Base-by-base conservation (phyloP, 2,888 invertebrate species). In the Rotaria socialis region DNA sequence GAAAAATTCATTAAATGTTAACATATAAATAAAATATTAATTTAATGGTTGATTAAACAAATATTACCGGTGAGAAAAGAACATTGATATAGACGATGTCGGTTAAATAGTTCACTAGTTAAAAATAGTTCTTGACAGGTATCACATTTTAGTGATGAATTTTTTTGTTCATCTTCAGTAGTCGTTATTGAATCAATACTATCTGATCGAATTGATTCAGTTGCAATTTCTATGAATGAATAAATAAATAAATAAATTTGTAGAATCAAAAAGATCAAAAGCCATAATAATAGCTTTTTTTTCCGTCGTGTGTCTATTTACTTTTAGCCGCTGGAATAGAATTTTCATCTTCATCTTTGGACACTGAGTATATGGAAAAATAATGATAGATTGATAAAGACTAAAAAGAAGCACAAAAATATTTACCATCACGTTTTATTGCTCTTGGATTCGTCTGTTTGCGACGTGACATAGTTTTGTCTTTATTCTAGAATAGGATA, bases 391-490 rank as follows among this genome's bases (percentile, higher is more conserved):
- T 27, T 16, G n/a, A 47, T 80, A n/a, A 7, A 80, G 4, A 7
- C 47, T 47, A 22, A 11, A 80, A 24, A 47, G 1, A 47, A n/a
- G 6, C 5, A 67, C 5, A 11, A 8, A 80, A 80, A 80, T 10
- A n/a, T 47, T 80, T 80, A 80, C 80, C 80, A 43, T 47, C 80
- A n/a, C 47, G 80, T 47, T 80, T 80, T 47, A 80, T 47, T 4
- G 80, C 80, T 80, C 47, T 43, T 47, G 80, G 80, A 80, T 80
- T 80, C 47, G 47, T 80, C 47, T 80, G 80, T 47, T 80, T 80
- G n/a, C 80, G 43, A 47, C 80, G 43, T 80, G 80, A 80, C 80
- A 80, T 80, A 67, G 67, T 67, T 67, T 67, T 67, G 67, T 67
- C 67, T 67, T 67, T 67, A 35, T 35, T 67, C 67, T 67, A 67